Conservation (phyloP, 2,888 invertebrate species). For the Stenotaenia linearis region DNA sequence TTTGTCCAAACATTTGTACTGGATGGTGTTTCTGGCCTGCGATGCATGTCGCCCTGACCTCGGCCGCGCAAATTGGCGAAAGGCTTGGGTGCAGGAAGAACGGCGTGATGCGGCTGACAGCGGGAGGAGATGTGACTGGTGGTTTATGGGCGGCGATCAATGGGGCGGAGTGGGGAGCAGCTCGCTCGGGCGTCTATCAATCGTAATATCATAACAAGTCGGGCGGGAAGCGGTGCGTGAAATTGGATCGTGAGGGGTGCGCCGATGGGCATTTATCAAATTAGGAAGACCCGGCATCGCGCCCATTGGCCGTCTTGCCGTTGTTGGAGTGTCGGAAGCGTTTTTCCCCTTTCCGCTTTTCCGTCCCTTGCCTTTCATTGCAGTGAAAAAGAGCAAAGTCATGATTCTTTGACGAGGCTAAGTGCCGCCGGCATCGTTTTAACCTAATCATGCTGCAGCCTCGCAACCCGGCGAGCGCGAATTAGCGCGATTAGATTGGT, state of each 20-base stretch:
- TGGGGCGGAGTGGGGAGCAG: background rate
- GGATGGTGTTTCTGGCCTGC: background rate
- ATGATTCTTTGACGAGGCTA: slow-evolving; percentile 33
- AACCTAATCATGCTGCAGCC: slow-evolving; percentile 31
- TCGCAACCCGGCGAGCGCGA: slow-evolving; percentile 24
- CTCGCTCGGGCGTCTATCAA: slow-evolving; percentile 31
- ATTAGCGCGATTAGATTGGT: slow-evolving; percentile 32
- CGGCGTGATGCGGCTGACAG: slow-evolving; percentile 28
- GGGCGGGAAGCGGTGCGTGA: slow-evolving; percentile 34
- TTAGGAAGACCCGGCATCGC: slow-evolving; percentile 31
- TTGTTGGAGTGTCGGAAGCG: background rate
- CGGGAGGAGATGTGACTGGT: slow-evolving; percentile 21
- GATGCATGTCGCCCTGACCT: slow-evolving; percentile 29
- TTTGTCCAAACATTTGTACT: too few species aligned
- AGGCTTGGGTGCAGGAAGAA: slow-evolving; percentile 27
- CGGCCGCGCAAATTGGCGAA: slow-evolving; percentile 30
- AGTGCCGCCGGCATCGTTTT: slow-evolving; percentile 31
- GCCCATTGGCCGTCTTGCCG: slow-evolving; percentile 16
- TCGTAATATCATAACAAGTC: slow-evolving; percentile 33
- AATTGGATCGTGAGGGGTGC: slow-evolving; percentile 35
- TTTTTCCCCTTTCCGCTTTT: background rate
- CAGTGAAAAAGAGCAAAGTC: slow-evolving; percentile 33
- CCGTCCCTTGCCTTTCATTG: slow-evolving; percentile 27
- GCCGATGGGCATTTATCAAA: slow-evolving; percentile 36
- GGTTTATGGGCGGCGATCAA: slow-evolving; percentile 32